Percentiles rank a stretch among this genome's conserved stretches.
These are phyloP conservation scores for Drosophila pruinosa DNA, from an alignment of 1,140 invertebrate genomes.

Conservation along the genomic window DNA sequence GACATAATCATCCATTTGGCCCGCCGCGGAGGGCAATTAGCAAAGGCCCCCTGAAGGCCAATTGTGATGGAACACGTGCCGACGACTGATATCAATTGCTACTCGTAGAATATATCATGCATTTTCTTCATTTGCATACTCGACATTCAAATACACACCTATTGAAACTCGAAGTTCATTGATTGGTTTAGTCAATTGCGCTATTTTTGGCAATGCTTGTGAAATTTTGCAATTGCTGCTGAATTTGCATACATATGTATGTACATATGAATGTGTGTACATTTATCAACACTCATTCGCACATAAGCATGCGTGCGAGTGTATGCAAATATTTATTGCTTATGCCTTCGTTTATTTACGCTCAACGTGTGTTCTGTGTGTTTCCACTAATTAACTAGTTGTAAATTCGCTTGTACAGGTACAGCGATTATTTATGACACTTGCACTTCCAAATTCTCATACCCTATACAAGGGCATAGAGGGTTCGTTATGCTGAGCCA, in stretches of 20 bases:
- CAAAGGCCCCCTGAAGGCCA: conserved; percentile 12
- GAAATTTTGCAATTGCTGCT: not conserved
- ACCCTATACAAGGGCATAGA: not conserved
- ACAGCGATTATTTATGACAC: not conserved
- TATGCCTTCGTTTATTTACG: not conserved
- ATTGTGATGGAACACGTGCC: conserved; percentile 35
- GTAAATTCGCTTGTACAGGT: not conserved
- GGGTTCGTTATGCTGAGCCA: not conserved
- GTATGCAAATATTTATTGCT: not conserved
- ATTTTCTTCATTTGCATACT: not conserved
- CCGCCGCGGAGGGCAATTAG: conserved; percentile 43
- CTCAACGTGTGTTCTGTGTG: not conserved
- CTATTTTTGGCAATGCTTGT: conserved; percentile 37
- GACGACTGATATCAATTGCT: conserved; percentile 24
- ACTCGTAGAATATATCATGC: not conserved
- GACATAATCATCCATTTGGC: conserved; percentile 27
- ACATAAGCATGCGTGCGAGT: not conserved
- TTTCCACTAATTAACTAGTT: conserved; percentile 5
- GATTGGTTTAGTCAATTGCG: conserved; percentile 31
- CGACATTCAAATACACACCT: not conserved
- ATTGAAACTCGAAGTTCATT: conserved; percentile 22
- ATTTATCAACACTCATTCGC: not conserved
- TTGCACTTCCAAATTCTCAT: not conserved
- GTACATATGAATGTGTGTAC: not conserved
- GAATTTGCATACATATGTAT: not conserved